These are phyloP conservation scores for Sebastes diaconus DNA, from an alignment of 2,797 vertebrate species.

Conservation along the genomic window DNA sequence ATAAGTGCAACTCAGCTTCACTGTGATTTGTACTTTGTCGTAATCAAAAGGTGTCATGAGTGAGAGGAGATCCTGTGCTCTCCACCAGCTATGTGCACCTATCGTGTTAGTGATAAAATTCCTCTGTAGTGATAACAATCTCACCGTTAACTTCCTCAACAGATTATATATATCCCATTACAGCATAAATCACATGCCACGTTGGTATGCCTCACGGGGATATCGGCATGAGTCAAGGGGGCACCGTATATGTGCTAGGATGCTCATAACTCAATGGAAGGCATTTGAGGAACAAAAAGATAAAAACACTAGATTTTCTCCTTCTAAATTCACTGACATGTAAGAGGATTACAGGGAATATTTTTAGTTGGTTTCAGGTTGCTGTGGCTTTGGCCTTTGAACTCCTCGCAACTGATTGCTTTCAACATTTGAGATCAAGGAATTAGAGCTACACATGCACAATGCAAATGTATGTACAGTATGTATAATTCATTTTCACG, in stretches of 20 bases:
- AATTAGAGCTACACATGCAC: neutral
- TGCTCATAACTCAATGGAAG: neutral
- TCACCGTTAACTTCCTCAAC: neutral
- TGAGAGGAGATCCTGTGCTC: neutral
- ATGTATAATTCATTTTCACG: neutral
- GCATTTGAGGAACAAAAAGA: neutral
- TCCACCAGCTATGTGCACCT: neutral
- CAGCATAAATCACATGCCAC: neutral
- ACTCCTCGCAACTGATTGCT: neutral
- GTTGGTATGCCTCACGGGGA: neutral
- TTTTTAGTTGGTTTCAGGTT: neutral
- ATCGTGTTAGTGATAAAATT: neutral
- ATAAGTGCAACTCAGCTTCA: neutral
- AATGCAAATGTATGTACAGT: neutral
- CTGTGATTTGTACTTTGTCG: neutral
- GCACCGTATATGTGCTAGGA: neutral
- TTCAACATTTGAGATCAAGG: neutral
- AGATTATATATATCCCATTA: neutral
- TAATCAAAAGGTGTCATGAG: neutral
- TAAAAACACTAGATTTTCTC: neutral
- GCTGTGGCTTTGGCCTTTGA: neutral
- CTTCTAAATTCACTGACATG: neutral
- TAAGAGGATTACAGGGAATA: slow-evolving; percentile 17
- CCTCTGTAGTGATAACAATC: neutral
- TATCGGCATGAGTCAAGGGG: neutral